phyloP scores from a whole-genome alignment of 2,113 vertebrate genomes.

The Cathartes aura region DNA sequence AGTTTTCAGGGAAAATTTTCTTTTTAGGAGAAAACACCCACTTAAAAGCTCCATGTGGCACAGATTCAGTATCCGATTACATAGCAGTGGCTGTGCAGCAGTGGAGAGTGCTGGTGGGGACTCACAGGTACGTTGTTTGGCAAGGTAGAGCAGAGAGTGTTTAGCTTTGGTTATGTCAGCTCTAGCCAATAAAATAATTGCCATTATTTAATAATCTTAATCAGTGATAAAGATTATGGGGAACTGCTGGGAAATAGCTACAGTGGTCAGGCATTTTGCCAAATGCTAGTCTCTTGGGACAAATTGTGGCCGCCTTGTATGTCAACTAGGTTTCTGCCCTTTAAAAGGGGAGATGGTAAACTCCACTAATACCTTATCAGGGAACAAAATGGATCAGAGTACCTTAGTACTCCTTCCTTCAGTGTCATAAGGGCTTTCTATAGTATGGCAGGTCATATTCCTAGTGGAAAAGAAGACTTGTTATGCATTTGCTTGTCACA shows the following conservation, averaged over 20 bases:
- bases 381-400: neutral
- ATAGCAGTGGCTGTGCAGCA: neutral
- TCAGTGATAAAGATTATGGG: neutral
- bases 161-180: neutral
- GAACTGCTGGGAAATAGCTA: neutral
- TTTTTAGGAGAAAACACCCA: neutral
- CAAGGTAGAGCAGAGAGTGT: neutral
- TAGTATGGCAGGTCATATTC: neutral
- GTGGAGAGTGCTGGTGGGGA: neutral
- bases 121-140: neutral
- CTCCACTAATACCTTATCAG: neutral
- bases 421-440: neutral
- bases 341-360: neutral
- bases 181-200: conserved; percentile 33
- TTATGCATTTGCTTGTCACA: neutral
- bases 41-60: neutral
- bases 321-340: neutral
- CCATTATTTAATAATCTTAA: neutral
- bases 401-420: neutral
- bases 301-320: neutral
- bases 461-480: neutral
- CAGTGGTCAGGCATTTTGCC: neutral
- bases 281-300: neutral
- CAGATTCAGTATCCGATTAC: neutral
- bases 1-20: neutral